Evolutionary conservation across 2,888 invertebrate species (phyloP).

Genomic region (Polydrusus pterygomalis): DNA sequence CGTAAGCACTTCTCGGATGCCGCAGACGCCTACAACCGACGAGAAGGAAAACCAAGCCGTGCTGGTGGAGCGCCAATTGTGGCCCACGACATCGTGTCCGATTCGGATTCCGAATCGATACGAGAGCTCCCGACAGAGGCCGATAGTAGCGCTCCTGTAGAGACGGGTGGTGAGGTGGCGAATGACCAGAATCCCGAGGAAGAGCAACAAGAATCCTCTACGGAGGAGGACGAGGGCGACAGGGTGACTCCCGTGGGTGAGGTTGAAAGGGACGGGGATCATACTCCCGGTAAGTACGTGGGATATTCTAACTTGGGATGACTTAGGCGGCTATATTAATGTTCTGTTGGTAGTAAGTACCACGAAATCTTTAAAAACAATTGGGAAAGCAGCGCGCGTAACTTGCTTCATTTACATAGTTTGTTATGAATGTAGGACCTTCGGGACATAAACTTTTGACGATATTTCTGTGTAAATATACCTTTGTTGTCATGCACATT

Average conservation of each 20-base stretch:
- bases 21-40: slow-evolving; percentile 60
- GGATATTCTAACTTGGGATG: background rate
- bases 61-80: slow-evolving; percentile 60
- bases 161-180: slow-evolving; percentile 9
- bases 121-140: slow-evolving; percentile 51
- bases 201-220: slow-evolving; percentile 43
- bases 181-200: slow-evolving; percentile 5
- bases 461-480: too few species aligned
- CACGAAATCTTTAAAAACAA: too few species aligned
- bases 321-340: too few species aligned
- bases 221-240: slow-evolving; percentile 54
- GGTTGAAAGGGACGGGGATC: slow-evolving; percentile 50
- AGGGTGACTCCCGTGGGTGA: slow-evolving; percentile 53
- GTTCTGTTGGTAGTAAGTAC: too few species aligned
- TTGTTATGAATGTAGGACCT: too few species aligned
- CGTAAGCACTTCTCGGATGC: slow-evolving; percentile 62
- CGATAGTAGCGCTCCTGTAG: slow-evolving; percentile 44
- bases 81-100: slow-evolving; percentile 46
- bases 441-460: too few species aligned
- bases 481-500: too few species aligned
- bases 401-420: too few species aligned
- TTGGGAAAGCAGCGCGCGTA: too few species aligned
- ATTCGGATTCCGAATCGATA: slow-evolving; percentile 58
- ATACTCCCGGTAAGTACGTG: slow-evolving; percentile 41
- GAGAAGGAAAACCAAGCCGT: slow-evolving; percentile 67